Base-by-base conservation (phyloP, 2,113 vertebrate genomes). In the Ictalurus punctatus region DNA sequence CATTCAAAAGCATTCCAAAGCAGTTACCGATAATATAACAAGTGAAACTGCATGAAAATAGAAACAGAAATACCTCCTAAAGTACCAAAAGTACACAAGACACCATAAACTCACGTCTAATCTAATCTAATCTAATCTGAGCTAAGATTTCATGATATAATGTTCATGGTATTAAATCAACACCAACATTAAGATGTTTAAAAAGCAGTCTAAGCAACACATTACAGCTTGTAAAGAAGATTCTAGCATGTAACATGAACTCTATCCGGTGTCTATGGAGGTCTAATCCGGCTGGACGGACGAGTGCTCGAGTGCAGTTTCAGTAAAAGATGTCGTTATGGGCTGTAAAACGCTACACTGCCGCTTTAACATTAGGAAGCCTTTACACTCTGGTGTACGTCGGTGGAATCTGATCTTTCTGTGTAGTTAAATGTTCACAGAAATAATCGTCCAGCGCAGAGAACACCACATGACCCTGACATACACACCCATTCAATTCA, bases 291-390 rank as follows among this genome's bases (percentile, higher is more conserved):
- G 13, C 67, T 17, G 30, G 67, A 30, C 5, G 14, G 67, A 71
- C 12, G n/a, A 69, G 67, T 2, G n/a, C n/a, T 69, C n/a, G 13
- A 71, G 69, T 2, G 1, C 69, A 91, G 93, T 94, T 93, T 94
- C 93, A 89, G 92, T 94, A 94, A 95, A 95, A 95, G 94, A 94
- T 94, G 94, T 95, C 95, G 94, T 95, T 95, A 94, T 93, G 74
- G 95, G 69, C 30, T 73, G 69, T 17, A 37, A 73, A 73, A 37
- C 14, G 30, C 69, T 73, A 37, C 69, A 73, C 30, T 73, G 30
- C 30, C 17, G 19, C 30, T 73, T 67, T 14, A 67, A 71, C 16
- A 17, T 71, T 17, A 34, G 34, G 65, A 69, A 94, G 93, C 94
- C 94, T 92, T 92, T 92, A 95, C 94, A 93, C 71, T 40, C 71